These are phyloP conservation scores for Syndactyla subalaris DNA, from an alignment of 2,797 vertebrate species.

Conservation along the genomic window DNA sequence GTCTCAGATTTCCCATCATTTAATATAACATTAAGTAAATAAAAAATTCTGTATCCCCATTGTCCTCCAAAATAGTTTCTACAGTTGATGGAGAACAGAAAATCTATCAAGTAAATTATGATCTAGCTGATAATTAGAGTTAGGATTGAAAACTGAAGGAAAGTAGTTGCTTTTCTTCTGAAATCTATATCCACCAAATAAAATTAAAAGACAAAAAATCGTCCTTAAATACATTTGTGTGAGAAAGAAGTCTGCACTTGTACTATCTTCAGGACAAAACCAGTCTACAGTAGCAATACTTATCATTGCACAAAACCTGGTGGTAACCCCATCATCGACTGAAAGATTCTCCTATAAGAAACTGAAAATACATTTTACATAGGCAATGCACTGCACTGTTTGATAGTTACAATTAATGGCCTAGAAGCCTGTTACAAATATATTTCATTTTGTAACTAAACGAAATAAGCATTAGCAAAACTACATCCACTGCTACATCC, in stretches of 20 bases:
- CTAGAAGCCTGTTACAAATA: not conserved
- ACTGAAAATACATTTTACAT: not conserved
- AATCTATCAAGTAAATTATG: not conserved
- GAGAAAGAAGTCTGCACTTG: not conserved
- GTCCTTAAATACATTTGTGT: not conserved
- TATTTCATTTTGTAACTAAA: not conserved
- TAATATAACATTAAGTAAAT: not conserved
- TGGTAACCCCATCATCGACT: not conserved
- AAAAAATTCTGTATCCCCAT: not conserved
- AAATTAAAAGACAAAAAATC: not conserved
- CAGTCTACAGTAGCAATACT: not conserved
- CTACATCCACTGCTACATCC: not conserved
- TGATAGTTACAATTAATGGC: not conserved
- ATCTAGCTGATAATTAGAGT: not conserved
- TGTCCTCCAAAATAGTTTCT: not conserved
- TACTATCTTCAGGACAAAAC: not conserved
- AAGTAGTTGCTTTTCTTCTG: not conserved
- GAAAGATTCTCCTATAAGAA: not conserved
- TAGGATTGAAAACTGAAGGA: not conserved
- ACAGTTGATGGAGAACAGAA: not conserved
- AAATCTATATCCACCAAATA: not conserved
- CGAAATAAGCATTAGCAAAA: not conserved
- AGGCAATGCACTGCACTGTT: not conserved
- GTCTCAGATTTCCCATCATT: not conserved
- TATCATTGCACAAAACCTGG: not conserved